Conservation (phyloP, 2,888 invertebrate genomes). For the Ctena decussata region DNA sequence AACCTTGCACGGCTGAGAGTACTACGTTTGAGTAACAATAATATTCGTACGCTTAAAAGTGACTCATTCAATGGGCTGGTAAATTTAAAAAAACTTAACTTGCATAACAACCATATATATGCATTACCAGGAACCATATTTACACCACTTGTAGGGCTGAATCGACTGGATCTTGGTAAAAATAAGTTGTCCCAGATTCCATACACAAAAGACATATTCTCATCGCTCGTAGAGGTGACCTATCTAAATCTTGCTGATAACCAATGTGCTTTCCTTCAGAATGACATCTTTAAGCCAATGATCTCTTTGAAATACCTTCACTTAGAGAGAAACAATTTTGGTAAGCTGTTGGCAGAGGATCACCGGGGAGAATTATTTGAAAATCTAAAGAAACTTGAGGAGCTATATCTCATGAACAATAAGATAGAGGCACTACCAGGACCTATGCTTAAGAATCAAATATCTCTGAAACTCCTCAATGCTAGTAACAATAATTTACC, state of each 20-base stretch:
- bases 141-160: conserved; percentile 88
- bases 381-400: conserved; percentile 65
- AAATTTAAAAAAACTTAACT: conserved; percentile 93
- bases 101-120: conserved; percentile 87
- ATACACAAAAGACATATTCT: conserved; percentile 53
- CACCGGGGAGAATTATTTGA: conserved; percentile 60
- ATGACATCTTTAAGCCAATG: conserved; percentile 60
- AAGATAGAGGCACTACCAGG: conserved; percentile 80
- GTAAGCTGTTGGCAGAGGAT: conserved; percentile 62
- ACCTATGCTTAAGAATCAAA: conserved; percentile 89
- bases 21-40: conserved; percentile 95
- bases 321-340: conserved; percentile 72
- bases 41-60: conserved; percentile 92
- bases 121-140: conserved; percentile 87
- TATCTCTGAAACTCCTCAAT: conserved; percentile 89
- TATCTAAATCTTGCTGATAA: conserved; percentile 75
- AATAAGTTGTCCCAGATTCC: conserved; percentile 81
- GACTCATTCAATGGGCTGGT: conserved; percentile 83
- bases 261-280: conserved; percentile 60
- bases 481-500: conserved; percentile 91
- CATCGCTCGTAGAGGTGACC: conserved; percentile 57
- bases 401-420: conserved; percentile 82
- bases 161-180: conserved; percentile 92
- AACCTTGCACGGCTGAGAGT: conserved; percentile 92
- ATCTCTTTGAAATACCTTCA: conserved; percentile 65